Percentiles rank a stretch among this genome's conserved stretches.
Evolutionary conservation across 1,140 invertebrate genomes (phyloP).

Genomic region (Drosophila seguyi): DNA sequence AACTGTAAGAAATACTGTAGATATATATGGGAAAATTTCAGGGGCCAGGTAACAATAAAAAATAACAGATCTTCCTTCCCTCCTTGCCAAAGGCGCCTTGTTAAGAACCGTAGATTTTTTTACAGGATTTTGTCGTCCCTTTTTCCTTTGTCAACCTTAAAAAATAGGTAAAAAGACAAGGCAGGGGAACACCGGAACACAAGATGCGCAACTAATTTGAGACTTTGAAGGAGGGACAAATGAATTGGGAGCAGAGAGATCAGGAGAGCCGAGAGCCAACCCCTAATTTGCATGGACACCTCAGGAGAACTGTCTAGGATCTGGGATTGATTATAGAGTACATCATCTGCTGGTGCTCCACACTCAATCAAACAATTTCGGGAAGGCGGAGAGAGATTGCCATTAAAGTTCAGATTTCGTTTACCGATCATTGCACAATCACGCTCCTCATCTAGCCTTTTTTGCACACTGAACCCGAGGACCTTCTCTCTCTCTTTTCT

Average conservation of each 20-base stretch:
- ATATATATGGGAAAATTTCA: slow-evolving; percentile 41
- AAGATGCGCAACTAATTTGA: slow-evolving; percentile 60
- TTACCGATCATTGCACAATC: slow-evolving; percentile 61
- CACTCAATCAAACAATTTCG: slow-evolving; percentile 60
- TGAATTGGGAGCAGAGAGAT: slow-evolving; percentile 36
- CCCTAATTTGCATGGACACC: slow-evolving; percentile 33
- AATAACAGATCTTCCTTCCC: slow-evolving; percentile 12
- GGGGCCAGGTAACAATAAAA: slow-evolving; percentile 53
- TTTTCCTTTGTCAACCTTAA: slow-evolving; percentile 54
- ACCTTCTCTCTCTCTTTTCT: slow-evolving; percentile 23
- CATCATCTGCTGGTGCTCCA: slow-evolving; percentile 25
- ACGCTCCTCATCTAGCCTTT: slow-evolving; percentile 74
- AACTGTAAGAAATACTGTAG: slow-evolving; percentile 43
- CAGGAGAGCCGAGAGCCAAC: slow-evolving; percentile 13
- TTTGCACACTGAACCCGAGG: slow-evolving; percentile 66
- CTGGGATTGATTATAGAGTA: not conserved
- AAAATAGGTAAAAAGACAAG: slow-evolving; percentile 28
- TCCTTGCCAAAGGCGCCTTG: slow-evolving; percentile 15
- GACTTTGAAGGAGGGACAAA: slow-evolving; percentile 40
- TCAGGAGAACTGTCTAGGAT: slow-evolving; percentile 5
- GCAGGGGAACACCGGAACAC: not conserved
- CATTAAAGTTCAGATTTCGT: slow-evolving; percentile 45
- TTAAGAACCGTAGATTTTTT: slow-evolving; percentile 33
- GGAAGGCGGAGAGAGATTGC: slow-evolving; percentile 21
- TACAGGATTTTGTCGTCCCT: slow-evolving; percentile 37